These are phyloP conservation scores for Lamprotornis superbus DNA, from an alignment of 2,113 vertebrate genomes.

Conservation along the genomic window DNA sequence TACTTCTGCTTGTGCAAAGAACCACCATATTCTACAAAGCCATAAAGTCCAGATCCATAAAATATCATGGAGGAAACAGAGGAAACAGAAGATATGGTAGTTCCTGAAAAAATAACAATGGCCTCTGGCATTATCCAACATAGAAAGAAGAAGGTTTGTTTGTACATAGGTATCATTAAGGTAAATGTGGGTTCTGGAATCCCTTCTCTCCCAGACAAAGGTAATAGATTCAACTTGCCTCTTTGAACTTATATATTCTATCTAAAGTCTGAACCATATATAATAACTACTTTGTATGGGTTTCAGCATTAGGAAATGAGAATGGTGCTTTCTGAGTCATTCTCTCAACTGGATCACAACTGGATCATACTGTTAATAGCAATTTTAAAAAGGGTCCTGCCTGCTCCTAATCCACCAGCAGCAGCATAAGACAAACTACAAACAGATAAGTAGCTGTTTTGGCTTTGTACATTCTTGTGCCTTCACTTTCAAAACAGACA, in stretches of 20 bases:
- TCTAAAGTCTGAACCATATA: neutral
- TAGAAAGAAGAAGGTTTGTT: neutral
- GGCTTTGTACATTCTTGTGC: neutral
- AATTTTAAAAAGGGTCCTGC: neutral
- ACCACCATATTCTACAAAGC: neutral
- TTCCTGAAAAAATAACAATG: neutral
- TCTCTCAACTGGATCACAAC: neutral
- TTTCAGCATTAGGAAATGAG: neutral
- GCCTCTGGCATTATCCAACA: neutral
- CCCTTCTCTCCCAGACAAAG: neutral
- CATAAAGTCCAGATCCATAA: neutral
- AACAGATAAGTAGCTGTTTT: neutral
- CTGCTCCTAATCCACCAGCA: neutral
- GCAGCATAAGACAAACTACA: neutral
- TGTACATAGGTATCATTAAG: neutral
- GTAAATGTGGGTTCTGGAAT: neutral
- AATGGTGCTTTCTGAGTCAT: conserved; percentile 13
- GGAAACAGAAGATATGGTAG: neutral
- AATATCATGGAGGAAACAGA: neutral
- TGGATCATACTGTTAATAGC: neutral
- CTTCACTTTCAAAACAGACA: neutral
- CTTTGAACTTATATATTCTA: neutral
- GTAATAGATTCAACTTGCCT: neutral
- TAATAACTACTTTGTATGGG: neutral
- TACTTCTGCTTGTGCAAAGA: neutral